A percentile compares a stretch with the other conserved stretches of the same genome.
phyloP scores from a whole-genome alignment of 37 sponge, comb jelly and placozoan genomes.

The Spongilla lacustris region DNA sequence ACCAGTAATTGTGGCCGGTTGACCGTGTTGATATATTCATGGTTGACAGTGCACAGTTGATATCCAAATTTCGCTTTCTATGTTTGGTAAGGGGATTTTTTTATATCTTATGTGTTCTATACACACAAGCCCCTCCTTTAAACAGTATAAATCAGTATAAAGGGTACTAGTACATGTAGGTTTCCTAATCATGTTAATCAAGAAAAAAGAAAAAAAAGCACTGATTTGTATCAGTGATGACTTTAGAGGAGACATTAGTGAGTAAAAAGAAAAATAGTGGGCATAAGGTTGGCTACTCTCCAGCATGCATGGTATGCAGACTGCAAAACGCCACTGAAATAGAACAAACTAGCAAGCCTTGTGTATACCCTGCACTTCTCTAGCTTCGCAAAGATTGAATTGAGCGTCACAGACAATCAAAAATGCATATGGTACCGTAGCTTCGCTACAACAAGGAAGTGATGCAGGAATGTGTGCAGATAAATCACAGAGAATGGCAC shows the following conservation, averaged over 20 bases:
- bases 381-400: conserved; percentile 19
- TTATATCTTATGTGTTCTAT: neutral
- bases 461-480: neutral
- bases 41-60: neutral
- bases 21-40: neutral
- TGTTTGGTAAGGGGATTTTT: neutral
- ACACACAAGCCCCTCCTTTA: neutral
- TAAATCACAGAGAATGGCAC: neutral
- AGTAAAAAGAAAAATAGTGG: neutral
- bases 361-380: conserved; percentile 35
- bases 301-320: neutral
- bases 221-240: neutral
- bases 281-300: neutral
- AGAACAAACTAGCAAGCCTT: conserved; percentile 7
- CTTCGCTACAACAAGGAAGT: neutral
- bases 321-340: neutral
- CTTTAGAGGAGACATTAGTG: neutral
- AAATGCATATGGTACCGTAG: conserved; percentile 44
- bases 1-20: neutral
- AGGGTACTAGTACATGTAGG: neutral
- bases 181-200: neutral
- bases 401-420: conserved; percentile 35
- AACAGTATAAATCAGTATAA: neutral
- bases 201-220: too few relatives aligned
- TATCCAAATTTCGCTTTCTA: neutral